Evolutionary conservation across 23 tunicate genomes (phyloP).

Genomic region (Diplosoma virens): DNA sequence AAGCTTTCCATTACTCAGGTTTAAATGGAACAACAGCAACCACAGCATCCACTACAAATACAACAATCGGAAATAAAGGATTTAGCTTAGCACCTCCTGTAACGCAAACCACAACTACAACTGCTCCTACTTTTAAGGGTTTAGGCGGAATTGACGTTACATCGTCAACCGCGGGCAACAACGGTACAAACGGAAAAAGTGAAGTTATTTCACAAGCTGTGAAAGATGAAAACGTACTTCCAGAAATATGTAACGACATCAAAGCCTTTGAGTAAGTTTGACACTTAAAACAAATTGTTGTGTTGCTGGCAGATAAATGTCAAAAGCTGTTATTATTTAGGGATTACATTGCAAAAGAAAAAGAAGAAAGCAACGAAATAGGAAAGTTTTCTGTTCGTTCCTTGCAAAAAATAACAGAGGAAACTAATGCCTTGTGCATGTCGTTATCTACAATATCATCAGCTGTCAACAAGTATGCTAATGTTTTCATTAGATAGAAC

Average conservation of each 20-base stretch:
- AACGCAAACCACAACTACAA: background rate
- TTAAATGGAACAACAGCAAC: no score
- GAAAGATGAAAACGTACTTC: conserved; percentile 65
- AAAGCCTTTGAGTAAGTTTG: conserved; percentile 66
- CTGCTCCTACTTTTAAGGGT: conserved; percentile 63
- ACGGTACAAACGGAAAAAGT: conserved; percentile 50
- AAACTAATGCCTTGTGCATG: conserved; percentile 46
- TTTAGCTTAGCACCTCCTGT: no score
- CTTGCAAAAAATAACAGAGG: conserved; percentile 66
- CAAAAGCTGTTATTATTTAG: no score
- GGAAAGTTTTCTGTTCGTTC: conserved; percentile 68
- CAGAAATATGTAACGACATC: conserved; percentile 73
- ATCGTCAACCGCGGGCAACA: conserved; percentile 24
- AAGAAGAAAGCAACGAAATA: conserved; percentile 72
- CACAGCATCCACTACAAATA: no score
- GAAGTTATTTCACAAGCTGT: conserved; percentile 62
- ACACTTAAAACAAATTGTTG: no score
- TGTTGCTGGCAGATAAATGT: no score
- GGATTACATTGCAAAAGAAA: conserved; percentile 67
- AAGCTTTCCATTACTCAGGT: no score
- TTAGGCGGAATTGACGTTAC: conserved; percentile 62
- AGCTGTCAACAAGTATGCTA: conserved; percentile 60
- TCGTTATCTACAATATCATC: conserved; percentile 72
- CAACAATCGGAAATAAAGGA: no score
- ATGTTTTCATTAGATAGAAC: no score